Evolutionary conservation across 1,140 invertebrate species (phyloP), one percentile per base, ranked within the genome.

Genomic region (Tetramorium alpestre): DNA sequence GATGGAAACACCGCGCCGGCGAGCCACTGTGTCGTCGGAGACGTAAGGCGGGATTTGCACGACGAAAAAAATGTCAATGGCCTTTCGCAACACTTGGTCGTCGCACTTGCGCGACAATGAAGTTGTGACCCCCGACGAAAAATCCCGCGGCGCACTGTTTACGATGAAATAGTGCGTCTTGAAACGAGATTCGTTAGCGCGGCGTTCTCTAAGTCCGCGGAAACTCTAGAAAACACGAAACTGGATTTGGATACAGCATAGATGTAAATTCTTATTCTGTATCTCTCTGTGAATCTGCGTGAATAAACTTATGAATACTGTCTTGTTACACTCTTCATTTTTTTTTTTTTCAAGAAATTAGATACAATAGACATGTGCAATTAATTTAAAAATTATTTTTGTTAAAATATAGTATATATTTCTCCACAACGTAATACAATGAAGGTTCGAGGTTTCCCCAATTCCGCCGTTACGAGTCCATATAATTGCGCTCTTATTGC

Each of bases 391-490:
- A 70, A 70, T 70, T 44, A 81, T 67, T 38, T 33, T 49, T 11
- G n/a, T 16, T 67, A 41, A 78, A 49, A 41, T 51, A 22, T 16
- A 60, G 1, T 22, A 47, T 13, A 2, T 25, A 58, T 58, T 18
- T 3, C 58, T 13, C 13, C 25, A 2, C 1, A n/a, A 13, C n/a
- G 25, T 18, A 16, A 16, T 22, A 75, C 13, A 60, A 25, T 18
- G 38, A 64, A 70, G 87, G 38, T 89, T 85, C 70, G 44, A 73
- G 49, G 88, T 77, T 88, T 88, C 73, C 87, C 88, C 86, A 86
- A 69, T 70, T 78, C 3, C 78, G 10, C 65, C 33, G 64, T 44
- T 44, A 81, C 22, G 22, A 70, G 47, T 58, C 41, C 80, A 7
- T 58, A 49, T 84, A 84, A 84, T 84, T 84, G 41, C 69, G 80